These are phyloP conservation scores for Anisognathus igniventris DNA, from an alignment of 2,797 vertebrate genomes.

Conservation along the genomic window DNA sequence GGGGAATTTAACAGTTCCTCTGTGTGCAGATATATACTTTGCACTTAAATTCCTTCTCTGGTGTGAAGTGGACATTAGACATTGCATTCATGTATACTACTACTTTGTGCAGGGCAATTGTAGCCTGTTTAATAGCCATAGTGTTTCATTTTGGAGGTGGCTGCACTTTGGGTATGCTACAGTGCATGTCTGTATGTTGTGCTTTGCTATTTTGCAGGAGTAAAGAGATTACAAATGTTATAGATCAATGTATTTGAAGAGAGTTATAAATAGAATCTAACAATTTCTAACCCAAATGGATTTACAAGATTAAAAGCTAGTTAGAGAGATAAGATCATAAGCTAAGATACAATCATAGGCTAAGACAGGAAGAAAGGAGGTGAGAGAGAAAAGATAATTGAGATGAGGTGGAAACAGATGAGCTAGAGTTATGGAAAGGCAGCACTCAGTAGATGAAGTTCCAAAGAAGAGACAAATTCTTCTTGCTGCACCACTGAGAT, in stretches of 20 bases:
- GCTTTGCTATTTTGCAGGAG: background rate
- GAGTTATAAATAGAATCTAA: background rate
- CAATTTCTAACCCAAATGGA: background rate
- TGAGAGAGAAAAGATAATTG: background rate
- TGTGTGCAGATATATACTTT: background rate
- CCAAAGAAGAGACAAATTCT: background rate
- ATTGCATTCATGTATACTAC: background rate
- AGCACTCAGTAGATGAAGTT: background rate
- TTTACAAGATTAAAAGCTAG: background rate
- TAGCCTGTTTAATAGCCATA: background rate
- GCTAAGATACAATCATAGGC: background rate
- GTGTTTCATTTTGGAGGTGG: background rate
- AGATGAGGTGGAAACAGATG: background rate
- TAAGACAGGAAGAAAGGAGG: background rate
- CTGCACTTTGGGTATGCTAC: background rate
- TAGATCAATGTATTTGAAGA: background rate
- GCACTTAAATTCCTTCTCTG: background rate
- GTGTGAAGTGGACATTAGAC: background rate
- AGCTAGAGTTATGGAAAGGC: background rate
- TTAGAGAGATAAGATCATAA: background rate
- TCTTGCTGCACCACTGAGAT: background rate
- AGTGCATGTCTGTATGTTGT: accelerated
- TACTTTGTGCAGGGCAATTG: background rate
- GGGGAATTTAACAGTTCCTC: background rate
- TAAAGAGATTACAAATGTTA: background rate